Percentiles rank a stretch among this genome's conserved stretches.
Evolutionary conservation across 1,140 invertebrate genomes (phyloP).

Genomic region (Megathymus violae): DNA sequence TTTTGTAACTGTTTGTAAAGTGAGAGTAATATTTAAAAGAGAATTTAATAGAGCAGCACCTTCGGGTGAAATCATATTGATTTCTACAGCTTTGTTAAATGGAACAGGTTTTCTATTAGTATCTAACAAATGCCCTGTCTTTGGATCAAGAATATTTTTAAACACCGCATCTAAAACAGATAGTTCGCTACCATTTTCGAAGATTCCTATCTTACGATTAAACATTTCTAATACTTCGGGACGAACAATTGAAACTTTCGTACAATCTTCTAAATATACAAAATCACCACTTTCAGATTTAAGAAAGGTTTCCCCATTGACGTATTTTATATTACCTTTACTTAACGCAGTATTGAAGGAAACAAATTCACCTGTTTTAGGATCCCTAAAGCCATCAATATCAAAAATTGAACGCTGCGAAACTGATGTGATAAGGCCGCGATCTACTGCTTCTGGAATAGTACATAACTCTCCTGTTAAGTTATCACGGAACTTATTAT

Average conservation of each 20-base stretch:
- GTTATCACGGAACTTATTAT: slow-evolving; percentile 89
- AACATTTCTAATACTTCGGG: slow-evolving; percentile 94
- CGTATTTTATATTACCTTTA: slow-evolving; percentile 91
- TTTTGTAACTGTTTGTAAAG: slow-evolving; percentile 92
- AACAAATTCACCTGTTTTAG: slow-evolving; percentile 91
- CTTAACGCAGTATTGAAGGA: slow-evolving; percentile 94
- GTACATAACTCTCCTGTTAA: slow-evolving; percentile 88
- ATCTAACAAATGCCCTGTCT: slow-evolving; percentile 93
- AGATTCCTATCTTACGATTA: slow-evolving; percentile 91
- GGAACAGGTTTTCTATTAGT: slow-evolving; percentile 90
- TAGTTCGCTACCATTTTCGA: slow-evolving; percentile 89
- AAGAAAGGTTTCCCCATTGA: slow-evolving; percentile 88
- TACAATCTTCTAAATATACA: slow-evolving; percentile 88
- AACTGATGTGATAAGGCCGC: slow-evolving; percentile 94
- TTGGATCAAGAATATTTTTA: slow-evolving; percentile 92
- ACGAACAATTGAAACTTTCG: slow-evolving; percentile 87
- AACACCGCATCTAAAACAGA: slow-evolving; percentile 94
- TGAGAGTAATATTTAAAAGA: slow-evolving; percentile 92
- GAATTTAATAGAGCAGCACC: slow-evolving; percentile 93
- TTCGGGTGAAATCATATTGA: slow-evolving; percentile 92
- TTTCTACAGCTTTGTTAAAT: slow-evolving; percentile 93
- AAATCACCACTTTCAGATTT: slow-evolving; percentile 90
- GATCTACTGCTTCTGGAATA: slow-evolving; percentile 92
- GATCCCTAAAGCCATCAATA: slow-evolving; percentile 95
- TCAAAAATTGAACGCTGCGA: slow-evolving; percentile 95